Base-by-base conservation (phyloP, 2,797 vertebrate species). In the Perodicticus potto region DNA sequence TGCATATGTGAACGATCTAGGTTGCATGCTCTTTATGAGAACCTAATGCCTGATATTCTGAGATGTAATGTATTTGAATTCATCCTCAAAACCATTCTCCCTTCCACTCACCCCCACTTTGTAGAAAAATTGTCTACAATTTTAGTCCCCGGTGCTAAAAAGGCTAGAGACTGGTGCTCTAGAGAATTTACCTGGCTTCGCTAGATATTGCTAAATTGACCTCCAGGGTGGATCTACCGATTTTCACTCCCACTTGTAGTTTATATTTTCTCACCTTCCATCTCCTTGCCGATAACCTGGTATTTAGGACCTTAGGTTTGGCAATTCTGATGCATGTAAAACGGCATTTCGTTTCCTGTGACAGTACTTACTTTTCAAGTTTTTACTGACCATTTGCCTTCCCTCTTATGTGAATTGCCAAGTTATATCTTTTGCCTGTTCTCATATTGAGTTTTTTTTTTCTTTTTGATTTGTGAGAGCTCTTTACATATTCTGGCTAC, bases 401-500 rank as follows among this genome's bases (percentile, higher is more conserved):
- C 12, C 45, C 25, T 73, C 14, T 69, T 34, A 70, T 5, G 19
- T 82, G 27, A 81, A 9, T n/a, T 53, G 11, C 63, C 86, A 43
- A 2, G 32, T 61, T 25, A 13, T 19, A 16, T 76, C 37, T 23
- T 95, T 95, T 89, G 59, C 34, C 45, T 5, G 0, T n/a, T 82
- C 87, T 89, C 43, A 17, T 65, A 0, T 65, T 53, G 37, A 87
- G 23, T 78, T 61, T 34, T 80, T 59, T 65, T 94, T 65, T 65
- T 86, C 63, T 63, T 95, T 83, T 70, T 72, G 76, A 13, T 29
- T n/a, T 83, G 23, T 16, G 27, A 32, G n/a, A 29, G 20, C 63
- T 94, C 95, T 93, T 93, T 78, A 37, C 84, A 0, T 95, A 17
- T 49, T 67, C 45, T 73, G 57, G n/a, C 67, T 94, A 2, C 34